Base-by-base conservation (phyloP, 2,888 invertebrate species). In the Anthrax anthrax region DNA sequence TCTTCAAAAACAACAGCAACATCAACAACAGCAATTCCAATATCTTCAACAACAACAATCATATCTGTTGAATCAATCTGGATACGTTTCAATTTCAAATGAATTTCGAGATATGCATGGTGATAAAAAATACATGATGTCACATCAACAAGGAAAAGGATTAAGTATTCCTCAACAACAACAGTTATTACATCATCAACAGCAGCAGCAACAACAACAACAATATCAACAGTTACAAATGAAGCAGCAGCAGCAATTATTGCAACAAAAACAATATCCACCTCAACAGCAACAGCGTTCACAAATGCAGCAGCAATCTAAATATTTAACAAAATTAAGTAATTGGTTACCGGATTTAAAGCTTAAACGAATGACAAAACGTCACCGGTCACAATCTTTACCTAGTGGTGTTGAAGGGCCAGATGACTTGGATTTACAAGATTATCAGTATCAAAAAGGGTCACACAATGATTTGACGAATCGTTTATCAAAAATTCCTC, bases 341-440 rank as follows among this genome's bases (percentile, higher is more conserved):
- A 71, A 70, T 45, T 83, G 88, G 80, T 64, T 90, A 45, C 88
- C 89, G 1, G 88, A 87, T 62, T 69, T 82, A 50, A 84, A 87
- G 63, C 70, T 89, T 44, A 66, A 63, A 43, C 49, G 60, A 51
- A 53, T 55, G 34, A 76, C 80, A 17, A 85, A 84, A 60, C 73
- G 86, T 55, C 80, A 81, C 63, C 73, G 89, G 56, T 89, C 89
- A 8, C 82, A 86, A 60, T 89, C 89, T 1, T 68, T 90, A 44
- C 88, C 88, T 0, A 77, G 80, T 17, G 82, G 79, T 12, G 79
- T 78, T 14, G 75, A 78, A 58, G 71, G 73, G 46, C 71, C 75
- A 53, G 72, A 46, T 14, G 32, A 34, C n/a, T 61, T 54, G 56
- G 65, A 59, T 19, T 47, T 55, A 14, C 59, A 62, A 14, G 54